Base-by-base conservation (phyloP, 2,113 vertebrate species). In the Panthera tigris region DNA sequence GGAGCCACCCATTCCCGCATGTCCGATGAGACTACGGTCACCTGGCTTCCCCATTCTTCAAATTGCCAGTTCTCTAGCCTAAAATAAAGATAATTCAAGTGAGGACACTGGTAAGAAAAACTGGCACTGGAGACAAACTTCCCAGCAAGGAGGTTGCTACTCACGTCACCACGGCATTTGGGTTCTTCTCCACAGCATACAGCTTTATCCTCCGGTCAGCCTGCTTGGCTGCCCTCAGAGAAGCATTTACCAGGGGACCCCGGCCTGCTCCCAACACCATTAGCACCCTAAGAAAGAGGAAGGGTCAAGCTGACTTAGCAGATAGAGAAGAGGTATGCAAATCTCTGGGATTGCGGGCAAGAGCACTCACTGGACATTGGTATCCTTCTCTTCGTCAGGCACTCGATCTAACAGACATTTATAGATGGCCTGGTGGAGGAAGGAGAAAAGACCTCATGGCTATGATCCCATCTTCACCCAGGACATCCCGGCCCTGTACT, bases 11-110 rank as follows among this genome's bases (percentile, higher is more conserved):
- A 99, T 8, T 99, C 99, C 41, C 99, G 98, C 99, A 99, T 99
- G 98, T 99, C 99, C 79, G 99, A 99, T 6, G 99, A 99, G 83
- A 99, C 99, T 94, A 99, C 99, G 0, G 99, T 99, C 98, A 99
- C 99, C 97, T 99, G 99, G 97, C 99, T 99, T 1, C 99, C 99
- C 99, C 99, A 99, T 98, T 99, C 99, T 97, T 99, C 99, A 95
- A 99, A 99, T 91, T 99, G 99, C 99, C 99, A 99, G 95, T 99
- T 99, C 98, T 99, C 99, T 79, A 99, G 97, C 96, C 99, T 99
- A 97, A 66, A 86, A 92, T 31, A 63, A 73, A 96, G 50, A 82
- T 7, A 29, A 80, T 27, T 68, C 6, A 74, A 48, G 31, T 96
- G 39, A 84, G n/a, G 73, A 66, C 4, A 15, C 11, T 12, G 15